Conservation (phyloP, 2,113 vertebrate species). For the Oceanodroma tethys region DNA sequence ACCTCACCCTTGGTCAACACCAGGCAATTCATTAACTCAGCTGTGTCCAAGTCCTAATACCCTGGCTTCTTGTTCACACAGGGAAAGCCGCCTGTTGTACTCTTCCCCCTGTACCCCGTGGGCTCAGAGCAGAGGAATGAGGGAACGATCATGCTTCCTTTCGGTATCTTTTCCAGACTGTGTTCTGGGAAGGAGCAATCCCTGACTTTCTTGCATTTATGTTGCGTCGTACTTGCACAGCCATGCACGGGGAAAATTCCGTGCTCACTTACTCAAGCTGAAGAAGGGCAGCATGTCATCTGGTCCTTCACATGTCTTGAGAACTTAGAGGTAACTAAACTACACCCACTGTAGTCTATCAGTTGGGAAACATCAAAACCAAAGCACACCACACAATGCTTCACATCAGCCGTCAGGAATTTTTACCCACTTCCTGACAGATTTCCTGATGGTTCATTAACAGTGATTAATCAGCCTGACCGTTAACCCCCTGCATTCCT, state of each 20-base stretch:
- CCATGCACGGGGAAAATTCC: not conserved
- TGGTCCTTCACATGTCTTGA: not conserved
- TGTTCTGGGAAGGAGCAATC: not conserved
- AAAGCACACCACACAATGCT: constrained; percentile 36
- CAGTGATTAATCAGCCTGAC: constrained; percentile 66
- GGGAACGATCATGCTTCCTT: not conserved
- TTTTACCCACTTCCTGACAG: constrained; percentile 68
- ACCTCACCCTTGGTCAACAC: constrained; percentile 39
- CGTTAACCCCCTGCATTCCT: constrained; percentile 77
- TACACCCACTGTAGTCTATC: not conserved
- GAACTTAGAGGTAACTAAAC: not conserved
- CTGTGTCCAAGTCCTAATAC: not conserved
- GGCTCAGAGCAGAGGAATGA: not conserved
- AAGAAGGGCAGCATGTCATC: not conserved
- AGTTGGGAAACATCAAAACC: constrained; percentile 52
- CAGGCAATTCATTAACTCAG: constrained; percentile 46
- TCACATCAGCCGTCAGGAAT: constrained; percentile 71
- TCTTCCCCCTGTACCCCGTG: not conserved
- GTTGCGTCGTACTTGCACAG: accelerated
- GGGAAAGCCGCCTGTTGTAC: not conserved
- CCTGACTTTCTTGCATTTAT: not conserved
- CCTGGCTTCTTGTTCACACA: not conserved
- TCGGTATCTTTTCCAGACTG: not conserved
- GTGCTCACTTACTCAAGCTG: not conserved
- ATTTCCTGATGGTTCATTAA: constrained; percentile 70